Evolutionary conservation across 2,113 vertebrate species (phyloP), one percentile per base, ranked within the genome.

Genomic region (Uropsilus gracilis): DNA sequence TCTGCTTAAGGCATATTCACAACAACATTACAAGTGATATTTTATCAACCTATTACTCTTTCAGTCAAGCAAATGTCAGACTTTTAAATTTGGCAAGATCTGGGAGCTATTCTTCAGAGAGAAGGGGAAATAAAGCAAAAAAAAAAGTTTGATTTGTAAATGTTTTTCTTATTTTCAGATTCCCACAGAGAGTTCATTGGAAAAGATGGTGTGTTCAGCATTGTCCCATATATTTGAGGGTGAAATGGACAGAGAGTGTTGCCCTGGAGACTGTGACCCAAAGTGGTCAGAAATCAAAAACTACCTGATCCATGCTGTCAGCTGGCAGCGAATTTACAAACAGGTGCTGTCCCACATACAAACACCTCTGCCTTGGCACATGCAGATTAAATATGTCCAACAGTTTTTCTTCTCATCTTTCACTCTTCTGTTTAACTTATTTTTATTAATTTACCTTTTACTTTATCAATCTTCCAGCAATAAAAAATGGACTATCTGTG

Each of bases 301-400:
- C 71, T 98, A 98, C 91, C 96, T 98, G 61, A 13, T 98, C 93
- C 86, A 50, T 8, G 88, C 83, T 12, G 92, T 98, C 96, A 98
- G 96, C 93, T 94, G 85, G 93, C 46, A 86, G 57, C 94, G 26
- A n/a, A 89, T 98, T 55, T 97, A 90, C 57, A 69, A 55, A 75
- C 87, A 46, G 98, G 98, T 98, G 82, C 20, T 3, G 16, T n/a
- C 16, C 24, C n/a, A 1, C 9, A 6, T 3, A 8, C 6, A 3
- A 3, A 20, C 30, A 8, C n/a, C 55, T 63, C 14, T 7, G 6
- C n/a, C 18, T 18, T 2, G 9, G 18, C 1, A 1, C 22, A 3
- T 26, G 8, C 24, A 5, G 8, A 46, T 61, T 24, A 28, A 28
- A 14, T 0, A 6, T n/a, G 34, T 71, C n/a, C 24, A 22, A 12